Evolutionary conservation across 2,113 vertebrate species (phyloP), one percentile per base, ranked within the genome.

Genomic region (Syngnathus scovelli): DNA sequence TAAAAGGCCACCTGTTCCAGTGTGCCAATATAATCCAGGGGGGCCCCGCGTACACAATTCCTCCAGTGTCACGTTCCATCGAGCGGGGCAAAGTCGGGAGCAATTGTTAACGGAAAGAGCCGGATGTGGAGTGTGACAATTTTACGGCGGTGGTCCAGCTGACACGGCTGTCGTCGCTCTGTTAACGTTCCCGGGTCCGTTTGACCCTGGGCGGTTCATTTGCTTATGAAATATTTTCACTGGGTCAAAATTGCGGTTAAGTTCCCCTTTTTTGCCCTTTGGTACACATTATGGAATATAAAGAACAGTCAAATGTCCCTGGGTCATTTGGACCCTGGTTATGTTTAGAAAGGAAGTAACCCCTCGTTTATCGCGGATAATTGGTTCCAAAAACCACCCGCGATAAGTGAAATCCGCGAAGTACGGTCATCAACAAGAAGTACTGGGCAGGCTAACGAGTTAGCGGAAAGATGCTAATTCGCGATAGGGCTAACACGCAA

Each of bases 1-100:
- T 91, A 89, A 90, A 91, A 86, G 83, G 77, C 88, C 91, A 91
- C 90, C 88, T 90, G 90, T 90, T 90, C 84, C 85, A 73, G 69
- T 81, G 87, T 77, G 70, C 86, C 88, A 89, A 89, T 91, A 83
- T 89, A 91, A 91, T 90, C 85, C 83, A 61, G 78, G 55, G 55
- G 55, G 5, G 21, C 85, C 86, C 81, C 63, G 78, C 75, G 51
- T 78, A 86, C 79, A 81, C 80, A 84, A 76, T 86, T 84, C 81
- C 76, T 82, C 70, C 66, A 76, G 72, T 80, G 86, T 88, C 84
- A 86, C 83, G 72, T 89, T 87, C 83, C 78, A 58, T 71, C 37
- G 44, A 15, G 55, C 70, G 67, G 65, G 54, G 64, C 79, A 82
- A 85, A 86, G 78, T 76, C 19, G 33, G 77, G 75, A 65, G 60